These are phyloP conservation scores for Patella ulyssiponensis DNA, from an alignment of 2,888 invertebrate species.

Conservation along the genomic window DNA sequence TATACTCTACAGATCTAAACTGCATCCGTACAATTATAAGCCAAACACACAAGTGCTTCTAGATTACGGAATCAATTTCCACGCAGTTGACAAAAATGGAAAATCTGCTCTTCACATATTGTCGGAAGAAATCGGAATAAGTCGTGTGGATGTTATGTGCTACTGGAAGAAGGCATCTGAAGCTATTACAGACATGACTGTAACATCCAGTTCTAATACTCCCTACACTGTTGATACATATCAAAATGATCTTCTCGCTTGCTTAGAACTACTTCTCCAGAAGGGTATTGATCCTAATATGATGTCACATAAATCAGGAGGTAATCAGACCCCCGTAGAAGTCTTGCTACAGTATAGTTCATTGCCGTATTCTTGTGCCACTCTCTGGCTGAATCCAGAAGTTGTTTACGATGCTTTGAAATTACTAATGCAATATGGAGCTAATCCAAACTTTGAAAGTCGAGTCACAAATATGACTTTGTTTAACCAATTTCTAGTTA, in stretches of 20 bases:
- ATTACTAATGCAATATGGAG: slow-evolving; percentile 14
- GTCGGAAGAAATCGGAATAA: slow-evolving; percentile 23
- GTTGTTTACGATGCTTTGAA: slow-evolving; percentile 20
- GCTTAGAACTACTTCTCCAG: slow-evolving; percentile 15
- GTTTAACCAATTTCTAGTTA: slow-evolving; percentile 17
- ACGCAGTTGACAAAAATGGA: slow-evolving; percentile 20
- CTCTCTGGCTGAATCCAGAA: slow-evolving; percentile 1
- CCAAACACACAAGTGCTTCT: slow-evolving; percentile 25
- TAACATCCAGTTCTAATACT: background rate
- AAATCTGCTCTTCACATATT: slow-evolving; percentile 20
- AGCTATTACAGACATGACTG: slow-evolving; percentile 15
- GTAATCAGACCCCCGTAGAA: slow-evolving; percentile 6
- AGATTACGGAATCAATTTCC: slow-evolving; percentile 18
- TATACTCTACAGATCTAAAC: slow-evolving; percentile 26
- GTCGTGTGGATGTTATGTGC: slow-evolving; percentile 15
- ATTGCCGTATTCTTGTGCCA: slow-evolving; percentile 1
- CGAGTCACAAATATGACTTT: slow-evolving; percentile 7
- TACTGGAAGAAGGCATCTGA: slow-evolving; percentile 18
- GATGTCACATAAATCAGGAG: background rate
- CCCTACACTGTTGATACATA: slow-evolving; percentile 16
- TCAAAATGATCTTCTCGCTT: slow-evolving; percentile 19
- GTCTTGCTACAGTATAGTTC: slow-evolving; percentile 19
- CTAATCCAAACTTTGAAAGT: slow-evolving; percentile 9
- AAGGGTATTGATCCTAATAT: slow-evolving; percentile 19
- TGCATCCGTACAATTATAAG: slow-evolving; percentile 20